Percentiles rank a stretch among this genome's conserved stretches.
Evolutionary conservation across 2,113 vertebrate species (phyloP).

Genomic region (Puffinus mauretanicus): DNA sequence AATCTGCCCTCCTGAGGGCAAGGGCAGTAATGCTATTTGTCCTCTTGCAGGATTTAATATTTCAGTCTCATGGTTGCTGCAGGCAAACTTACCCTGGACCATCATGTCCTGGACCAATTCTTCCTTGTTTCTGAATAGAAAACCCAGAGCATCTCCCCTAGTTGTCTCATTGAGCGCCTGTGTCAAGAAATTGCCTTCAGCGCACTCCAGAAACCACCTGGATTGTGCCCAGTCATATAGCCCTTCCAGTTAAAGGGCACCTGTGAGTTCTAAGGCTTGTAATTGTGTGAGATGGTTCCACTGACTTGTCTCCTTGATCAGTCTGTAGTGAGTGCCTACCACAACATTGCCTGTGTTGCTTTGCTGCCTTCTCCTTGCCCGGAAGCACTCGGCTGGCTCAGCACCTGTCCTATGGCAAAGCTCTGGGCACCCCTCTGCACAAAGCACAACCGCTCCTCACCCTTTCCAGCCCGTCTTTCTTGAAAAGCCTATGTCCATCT

Average conservation of each 20-base stretch:
- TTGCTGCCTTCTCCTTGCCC: background rate
- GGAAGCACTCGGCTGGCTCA: background rate
- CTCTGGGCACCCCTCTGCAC: background rate
- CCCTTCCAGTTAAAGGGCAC: background rate
- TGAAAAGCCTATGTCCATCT: background rate
- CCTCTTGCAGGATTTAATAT: background rate
- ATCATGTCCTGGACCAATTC: background rate
- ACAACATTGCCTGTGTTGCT: background rate
- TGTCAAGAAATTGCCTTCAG: background rate
- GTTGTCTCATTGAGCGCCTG: background rate
- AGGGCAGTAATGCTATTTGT: background rate
- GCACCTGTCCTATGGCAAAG: background rate
- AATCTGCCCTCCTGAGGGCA: background rate
- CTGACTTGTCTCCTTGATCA: background rate
- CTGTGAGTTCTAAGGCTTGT: background rate
- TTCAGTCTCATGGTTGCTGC: background rate
- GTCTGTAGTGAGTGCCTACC: background rate
- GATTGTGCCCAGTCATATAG: background rate
- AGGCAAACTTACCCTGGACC: background rate
- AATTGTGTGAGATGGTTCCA: background rate
- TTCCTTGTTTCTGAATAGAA: background rate
- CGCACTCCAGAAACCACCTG: background rate
- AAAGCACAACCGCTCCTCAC: background rate
- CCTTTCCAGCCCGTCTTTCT: background rate
- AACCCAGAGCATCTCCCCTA: background rate